phyloP scores from a whole-genome alignment of 2,888 invertebrate genomes.

The Nysson spinosus region DNA sequence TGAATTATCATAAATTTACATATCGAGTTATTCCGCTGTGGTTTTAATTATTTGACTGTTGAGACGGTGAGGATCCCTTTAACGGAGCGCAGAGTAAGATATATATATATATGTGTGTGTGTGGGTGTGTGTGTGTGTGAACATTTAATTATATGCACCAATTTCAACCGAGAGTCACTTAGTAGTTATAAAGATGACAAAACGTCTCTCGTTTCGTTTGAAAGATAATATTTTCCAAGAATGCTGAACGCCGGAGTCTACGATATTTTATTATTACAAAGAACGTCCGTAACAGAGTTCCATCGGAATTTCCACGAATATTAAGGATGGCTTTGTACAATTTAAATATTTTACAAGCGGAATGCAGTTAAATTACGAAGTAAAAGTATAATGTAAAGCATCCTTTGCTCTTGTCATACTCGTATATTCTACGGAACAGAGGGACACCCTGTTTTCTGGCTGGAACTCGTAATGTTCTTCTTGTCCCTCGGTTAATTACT shows the following conservation, averaged over 20 bases:
- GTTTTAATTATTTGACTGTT: conserved; percentile 23
- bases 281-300: no score
- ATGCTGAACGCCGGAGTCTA: no score
- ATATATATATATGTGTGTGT: not conserved
- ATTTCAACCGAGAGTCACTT: conserved; percentile 2
- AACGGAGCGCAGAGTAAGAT: not conserved
- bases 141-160: not conserved
- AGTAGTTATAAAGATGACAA: conserved; percentile 19
- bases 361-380: not conserved
- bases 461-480: conserved; percentile 12
- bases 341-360: not conserved
- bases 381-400: not conserved
- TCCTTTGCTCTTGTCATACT: not conserved
- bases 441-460: conserved; percentile 7
- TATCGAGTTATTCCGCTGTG: conserved; percentile 20
- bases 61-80: not conserved
- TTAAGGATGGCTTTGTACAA: not conserved
- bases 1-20: conserved; percentile 42
- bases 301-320: not conserved
- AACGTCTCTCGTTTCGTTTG: not conserved
- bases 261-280: no score
- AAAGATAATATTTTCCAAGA: not conserved
- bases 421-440: conserved; percentile 23
- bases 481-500: conserved; percentile 68
- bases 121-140: not conserved